phyloP scores from a whole-genome alignment of 2,888 invertebrate genomes.

The Thera obeliscata region DNA sequence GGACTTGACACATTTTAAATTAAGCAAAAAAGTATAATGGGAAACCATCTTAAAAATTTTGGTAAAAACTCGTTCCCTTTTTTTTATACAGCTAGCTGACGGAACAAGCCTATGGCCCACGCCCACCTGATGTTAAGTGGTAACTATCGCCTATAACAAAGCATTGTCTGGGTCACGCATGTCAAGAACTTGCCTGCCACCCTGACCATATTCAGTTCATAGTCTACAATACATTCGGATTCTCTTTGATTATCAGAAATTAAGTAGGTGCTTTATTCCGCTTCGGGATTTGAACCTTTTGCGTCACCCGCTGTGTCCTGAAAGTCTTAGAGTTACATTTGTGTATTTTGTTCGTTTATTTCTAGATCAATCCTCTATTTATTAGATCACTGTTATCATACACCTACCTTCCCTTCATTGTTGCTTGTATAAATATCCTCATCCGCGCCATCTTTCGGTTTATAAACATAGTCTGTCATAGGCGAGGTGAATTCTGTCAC shows the following conservation, averaged over 20 bases:
- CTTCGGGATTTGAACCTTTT: not conserved
- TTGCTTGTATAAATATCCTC: constrained; percentile 31
- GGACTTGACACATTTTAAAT: not conserved
- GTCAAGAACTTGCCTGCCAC: too few relatives aligned
- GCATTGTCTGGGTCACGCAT: too few relatives aligned
- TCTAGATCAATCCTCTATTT: constrained; percentile 2
- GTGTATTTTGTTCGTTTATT: not conserved
- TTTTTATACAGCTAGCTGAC: too few relatives aligned
- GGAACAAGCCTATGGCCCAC: too few relatives aligned
- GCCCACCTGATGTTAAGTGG: too few relatives aligned
- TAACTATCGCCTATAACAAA: too few relatives aligned
- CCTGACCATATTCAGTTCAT: too few relatives aligned
- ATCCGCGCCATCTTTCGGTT: constrained; percentile 25
- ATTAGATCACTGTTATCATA: constrained; percentile 26
- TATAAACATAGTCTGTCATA: constrained; percentile 39
- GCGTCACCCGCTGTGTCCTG: not conserved
- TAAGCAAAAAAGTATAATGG: not conserved
- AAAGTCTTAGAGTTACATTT: not conserved
- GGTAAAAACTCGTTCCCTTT: too few relatives aligned
- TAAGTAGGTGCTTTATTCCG: too few relatives aligned
- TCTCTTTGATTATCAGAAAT: too few relatives aligned
- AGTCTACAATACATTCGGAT: too few relatives aligned
- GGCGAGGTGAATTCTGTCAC: constrained; percentile 30
- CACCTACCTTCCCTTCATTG: constrained; percentile 40
- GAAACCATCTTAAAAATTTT: not conserved